Evolutionary conservation across 1,140 invertebrate species (phyloP), one percentile per base, ranked within the genome.

Genomic region (Caenorhabditis briggsae): DNA sequence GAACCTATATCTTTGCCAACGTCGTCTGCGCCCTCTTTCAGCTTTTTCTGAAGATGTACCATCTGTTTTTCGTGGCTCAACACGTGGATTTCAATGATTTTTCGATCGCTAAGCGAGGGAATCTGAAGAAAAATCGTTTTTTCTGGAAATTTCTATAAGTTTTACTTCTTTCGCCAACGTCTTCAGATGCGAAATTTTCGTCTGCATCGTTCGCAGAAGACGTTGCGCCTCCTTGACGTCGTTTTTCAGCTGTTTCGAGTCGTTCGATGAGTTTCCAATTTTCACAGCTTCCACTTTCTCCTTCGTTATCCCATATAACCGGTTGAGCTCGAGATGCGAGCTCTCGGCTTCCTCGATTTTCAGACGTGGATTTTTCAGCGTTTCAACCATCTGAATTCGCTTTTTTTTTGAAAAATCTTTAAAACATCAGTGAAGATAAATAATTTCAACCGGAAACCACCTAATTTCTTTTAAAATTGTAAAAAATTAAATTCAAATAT

Each of bases 221-320:
- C 43, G 20, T 53, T 86, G 59, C 20, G 65, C 65, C 46, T 86
- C 85, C 53, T 58, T 70, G 2, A 61, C 78, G 53, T 58, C 56
- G n/a, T 2, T 46, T 18, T 25, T 50, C 25, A 86, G 25, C 58
- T 86, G 82, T n/a, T 59, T 86, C 6, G 7, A 58, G 82, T 59
- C 58, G 18, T 78, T 84, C 48, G 48, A 55, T 0, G 23, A 16
- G 41, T 70, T 82, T 55, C 85, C 50, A 50, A 50, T 78, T 50
- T 46, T 50, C 5, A 86, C 58, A 50, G 12, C 20, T 55, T 50
- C 78, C 43, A 87, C 56, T n/a, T 86, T 87, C 58, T 84, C 58
- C 43, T 87, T 87, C 2, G 82, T 64, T 5, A 84, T 58, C n/a
- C 9, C 82, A 50, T 87, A 78, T 6, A 87, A 3, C 9, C 43